Percentiles rank a stretch among this genome's conserved stretches.
phyloP scores from a whole-genome alignment of 2,797 vertebrate genomes.

The Myotis vivesi region DNA sequence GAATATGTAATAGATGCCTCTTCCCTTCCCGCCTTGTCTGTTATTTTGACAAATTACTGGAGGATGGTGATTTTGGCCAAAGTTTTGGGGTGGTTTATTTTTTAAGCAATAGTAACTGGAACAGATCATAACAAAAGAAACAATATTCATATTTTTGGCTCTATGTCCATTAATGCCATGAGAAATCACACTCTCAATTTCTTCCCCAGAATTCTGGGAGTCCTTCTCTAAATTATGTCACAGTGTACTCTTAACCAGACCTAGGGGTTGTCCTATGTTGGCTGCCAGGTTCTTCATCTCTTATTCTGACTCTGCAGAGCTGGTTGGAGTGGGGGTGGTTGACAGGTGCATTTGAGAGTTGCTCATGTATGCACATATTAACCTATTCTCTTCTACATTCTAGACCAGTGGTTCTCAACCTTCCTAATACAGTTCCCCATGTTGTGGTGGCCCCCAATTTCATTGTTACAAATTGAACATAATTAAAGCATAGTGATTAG shows the following conservation, averaged over 20 bases:
- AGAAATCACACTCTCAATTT: background rate
- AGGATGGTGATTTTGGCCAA: background rate
- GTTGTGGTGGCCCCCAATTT: no score
- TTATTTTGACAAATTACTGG: background rate
- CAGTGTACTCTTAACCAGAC: background rate
- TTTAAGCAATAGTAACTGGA: background rate
- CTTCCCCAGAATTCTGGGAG: background rate
- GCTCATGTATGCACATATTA: background rate
- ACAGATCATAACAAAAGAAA: background rate
- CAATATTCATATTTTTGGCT: background rate
- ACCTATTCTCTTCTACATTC: background rate
- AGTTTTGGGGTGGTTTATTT: background rate
- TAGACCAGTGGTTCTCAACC: background rate
- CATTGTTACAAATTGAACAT: no score
- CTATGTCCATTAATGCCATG: background rate
- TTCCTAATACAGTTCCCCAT: no score
- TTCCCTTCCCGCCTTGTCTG: background rate
- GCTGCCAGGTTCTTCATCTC: background rate
- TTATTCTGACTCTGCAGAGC: background rate
- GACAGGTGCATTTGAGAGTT: background rate
- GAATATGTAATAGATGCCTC: background rate
- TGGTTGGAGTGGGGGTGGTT: background rate
- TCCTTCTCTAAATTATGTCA: background rate
- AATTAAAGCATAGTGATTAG: no score
- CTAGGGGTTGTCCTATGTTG: background rate